A percentile compares a stretch with the other conserved stretches of the same genome.
Conservation (phyloP, 2,797 vertebrate species). For the Amblyraja radiata region DNA sequence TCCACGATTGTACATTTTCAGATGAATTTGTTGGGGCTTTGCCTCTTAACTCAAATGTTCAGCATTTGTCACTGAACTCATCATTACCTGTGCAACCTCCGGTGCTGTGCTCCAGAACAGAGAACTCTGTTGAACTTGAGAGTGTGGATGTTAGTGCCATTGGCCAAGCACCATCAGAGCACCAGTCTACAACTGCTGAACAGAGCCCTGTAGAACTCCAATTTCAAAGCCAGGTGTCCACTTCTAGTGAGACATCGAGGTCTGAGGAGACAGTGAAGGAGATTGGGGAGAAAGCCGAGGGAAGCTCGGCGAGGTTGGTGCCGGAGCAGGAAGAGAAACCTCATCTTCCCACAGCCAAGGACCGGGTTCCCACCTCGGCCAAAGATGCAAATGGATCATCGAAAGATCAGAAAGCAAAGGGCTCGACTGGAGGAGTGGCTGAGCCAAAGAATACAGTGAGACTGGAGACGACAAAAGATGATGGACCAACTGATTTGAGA, state of each 20-base stretch:
- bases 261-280: conserved; percentile 42
- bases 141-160: conserved; percentile 48
- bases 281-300: conserved; percentile 60
- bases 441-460: conserved; percentile 54
- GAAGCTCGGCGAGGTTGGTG: conserved; percentile 56
- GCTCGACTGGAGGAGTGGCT: conserved; percentile 40
- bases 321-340: conserved; percentile 48
- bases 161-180: conserved; percentile 47
- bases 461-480: conserved; percentile 68
- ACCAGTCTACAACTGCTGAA: conserved; percentile 81
- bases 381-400: conserved; percentile 46
- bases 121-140: background rate
- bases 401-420: conserved; percentile 40
- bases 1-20: conserved; percentile 49
- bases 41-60: conserved; percentile 56
- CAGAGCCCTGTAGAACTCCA: conserved; percentile 80
- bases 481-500: conserved; percentile 78
- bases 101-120: background rate
- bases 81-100: conserved; percentile 19
- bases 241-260: conserved; percentile 37
- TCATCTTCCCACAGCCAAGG: conserved; percentile 40
- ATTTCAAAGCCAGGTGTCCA: conserved; percentile 58
- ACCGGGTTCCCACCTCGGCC: background rate
- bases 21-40: conserved; percentile 73
- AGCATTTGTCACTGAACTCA: conserved; percentile 50